Conservation (phyloP, 2,888 invertebrate genomes). For the Acronicta alni region DNA sequence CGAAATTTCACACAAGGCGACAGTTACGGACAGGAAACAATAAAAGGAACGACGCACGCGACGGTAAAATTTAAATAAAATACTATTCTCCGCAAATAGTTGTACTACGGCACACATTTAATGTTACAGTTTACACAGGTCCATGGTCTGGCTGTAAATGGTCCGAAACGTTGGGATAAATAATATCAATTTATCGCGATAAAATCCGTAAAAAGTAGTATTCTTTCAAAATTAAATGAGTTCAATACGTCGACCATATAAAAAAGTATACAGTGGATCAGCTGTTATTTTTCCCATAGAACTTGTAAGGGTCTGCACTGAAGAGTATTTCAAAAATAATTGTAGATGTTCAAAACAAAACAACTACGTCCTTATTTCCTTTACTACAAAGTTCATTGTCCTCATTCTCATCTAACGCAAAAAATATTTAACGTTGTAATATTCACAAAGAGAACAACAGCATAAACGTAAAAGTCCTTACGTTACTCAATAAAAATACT, state of each 20-base stretch:
- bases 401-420: background rate
- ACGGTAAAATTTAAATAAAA: slow-evolving; percentile 60
- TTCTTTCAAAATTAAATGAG: too few species aligned
- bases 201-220: too few species aligned
- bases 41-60: slow-evolving; percentile 43
- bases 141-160: too few species aligned
- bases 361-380: background rate
- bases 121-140: too few species aligned
- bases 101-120: slow-evolving; percentile 10
- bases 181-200: too few species aligned
- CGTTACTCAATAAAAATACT: slow-evolving; percentile 6
- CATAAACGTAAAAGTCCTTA: slow-evolving; percentile 1
- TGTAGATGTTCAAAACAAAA: too few species aligned
- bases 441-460: background rate
- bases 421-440: background rate
- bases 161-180: too few species aligned
- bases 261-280: background rate
- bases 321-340: too few species aligned
- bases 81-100: slow-evolving; percentile 34
- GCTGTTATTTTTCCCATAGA: slow-evolving; percentile 2
- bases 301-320: background rate
- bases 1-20: slow-evolving; percentile 52
- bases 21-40: slow-evolving; percentile 50
- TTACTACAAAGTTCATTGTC: background rate
- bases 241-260: too few species aligned